Percentiles rank a stretch among this genome's conserved stretches.
These are phyloP conservation scores for Neocrepidodera transversa DNA, from an alignment of 2,888 invertebrate species.

Conservation along the genomic window DNA sequence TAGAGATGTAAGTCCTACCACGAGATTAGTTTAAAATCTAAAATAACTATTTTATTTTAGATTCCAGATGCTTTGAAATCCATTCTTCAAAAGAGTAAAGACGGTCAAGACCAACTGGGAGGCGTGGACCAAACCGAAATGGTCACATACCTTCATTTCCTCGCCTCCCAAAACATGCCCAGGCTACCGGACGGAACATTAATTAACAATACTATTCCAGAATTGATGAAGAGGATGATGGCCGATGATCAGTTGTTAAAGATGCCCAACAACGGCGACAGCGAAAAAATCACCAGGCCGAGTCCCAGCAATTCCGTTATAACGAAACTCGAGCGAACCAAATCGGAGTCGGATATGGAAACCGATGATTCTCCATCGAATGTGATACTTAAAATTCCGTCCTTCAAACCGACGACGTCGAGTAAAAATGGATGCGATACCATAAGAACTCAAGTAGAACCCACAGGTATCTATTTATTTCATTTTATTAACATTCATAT, in stretches of 20 bases:
- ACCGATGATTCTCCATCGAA: conserved; percentile 68
- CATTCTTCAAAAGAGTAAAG: conserved; percentile 62
- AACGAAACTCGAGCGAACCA: conserved; percentile 53
- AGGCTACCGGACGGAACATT: conserved; percentile 55
- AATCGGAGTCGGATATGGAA: conserved; percentile 59
- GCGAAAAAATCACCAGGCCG: conserved; percentile 54
- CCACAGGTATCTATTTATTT: conserved; percentile 27
- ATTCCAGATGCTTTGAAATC: conserved; percentile 63
- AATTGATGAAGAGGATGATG: conserved; percentile 66
- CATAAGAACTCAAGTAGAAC: conserved; percentile 43
- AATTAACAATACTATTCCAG: conserved; percentile 60
- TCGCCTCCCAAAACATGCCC: conserved; percentile 55
- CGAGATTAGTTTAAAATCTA: neutral
- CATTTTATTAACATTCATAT: too few species aligned
- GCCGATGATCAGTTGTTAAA: conserved; percentile 64
- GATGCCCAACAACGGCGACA: conserved; percentile 55
- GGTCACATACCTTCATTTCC: conserved; percentile 64
- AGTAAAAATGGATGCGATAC: conserved; percentile 63
- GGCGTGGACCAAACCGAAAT: conserved; percentile 51
- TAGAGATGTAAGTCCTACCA: conserved; percentile 56
- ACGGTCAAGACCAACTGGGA: conserved; percentile 57
- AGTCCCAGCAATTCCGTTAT: conserved; percentile 60
- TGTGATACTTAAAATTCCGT: conserved; percentile 92
- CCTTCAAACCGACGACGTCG: conserved; percentile 74
- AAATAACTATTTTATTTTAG: conserved; percentile 6